These are phyloP conservation scores for Felis catus DNA, from an alignment of 2,113 vertebrate genomes.

Conservation along the genomic window F.catus_Fca126_mat1.0 CM031420.1:133981501-133982000, in stretches of 20 bases:
- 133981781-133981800: too few relatives aligned
- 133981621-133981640: not conserved
- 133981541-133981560: not conserved
- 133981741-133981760: not conserved
- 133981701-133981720: not conserved
- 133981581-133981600: not conserved
- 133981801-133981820: too few relatives aligned
- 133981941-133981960: not conserved
- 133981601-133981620: not conserved
- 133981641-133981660: too few relatives aligned
- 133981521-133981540: too few relatives aligned
- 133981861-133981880: not conserved
- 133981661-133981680: too few relatives aligned
- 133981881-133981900: not conserved
- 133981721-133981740: not conserved
- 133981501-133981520: rapidly evolving
- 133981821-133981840: not conserved
- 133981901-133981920: not conserved
- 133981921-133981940: too few relatives aligned
- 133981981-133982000: not conserved
- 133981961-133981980: not conserved
- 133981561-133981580: not conserved
- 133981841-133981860: not conserved
- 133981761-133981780: not conserved
- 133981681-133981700: not conserved